Evolutionary conservation across 2,888 invertebrate genomes (phyloP), one percentile per base, ranked within the genome.

Genomic region (Mythimna albipuncta): DNA sequence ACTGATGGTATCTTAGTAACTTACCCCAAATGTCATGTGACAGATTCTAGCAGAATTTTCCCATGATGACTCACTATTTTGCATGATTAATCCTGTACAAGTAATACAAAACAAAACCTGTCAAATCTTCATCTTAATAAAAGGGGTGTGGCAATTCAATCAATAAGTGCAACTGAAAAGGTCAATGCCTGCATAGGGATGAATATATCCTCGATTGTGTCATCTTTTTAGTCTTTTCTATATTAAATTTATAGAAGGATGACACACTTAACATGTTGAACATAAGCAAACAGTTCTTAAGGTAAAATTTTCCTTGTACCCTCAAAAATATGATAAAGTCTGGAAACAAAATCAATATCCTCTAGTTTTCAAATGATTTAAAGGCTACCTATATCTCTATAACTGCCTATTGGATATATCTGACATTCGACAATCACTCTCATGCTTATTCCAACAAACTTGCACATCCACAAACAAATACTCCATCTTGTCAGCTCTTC

Each of bases 81-180:
- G 13, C 13, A 13, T 67, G 21, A 47, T 58, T 21, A 41, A n/a
- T 52, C 16, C 44, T 16, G 3, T 11, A 32, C 7, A 58, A n/a
- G 62, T 16, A 62, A 38, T 11, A 13, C 11, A 9, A 38, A 2
- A 16, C 5, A 19, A n/a, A n/a, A 26, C 41, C 11, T 47, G 13
- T 54, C 41, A 38, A 63, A 52, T 62, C 9, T 26, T 13, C 13
- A 10, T 57, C 47, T 44, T 6, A 47, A n/a, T 38, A 44, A 59
- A 80, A 21, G 16, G 64, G 74, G 81, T 80, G 80, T 80, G 81
- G 75, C 75, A 47, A 35, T 69, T 38, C 1, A 26, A 64, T 59
- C 35, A 38, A 66, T n/a, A n/a, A 63, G 44, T 62, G 82, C 52
- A 68, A 41, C 19, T 66, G 9, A 26, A 64, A 26, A 61, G 63